Conservation (phyloP, 2,888 invertebrate species). For the Agriopis aurantiaria region DNA sequence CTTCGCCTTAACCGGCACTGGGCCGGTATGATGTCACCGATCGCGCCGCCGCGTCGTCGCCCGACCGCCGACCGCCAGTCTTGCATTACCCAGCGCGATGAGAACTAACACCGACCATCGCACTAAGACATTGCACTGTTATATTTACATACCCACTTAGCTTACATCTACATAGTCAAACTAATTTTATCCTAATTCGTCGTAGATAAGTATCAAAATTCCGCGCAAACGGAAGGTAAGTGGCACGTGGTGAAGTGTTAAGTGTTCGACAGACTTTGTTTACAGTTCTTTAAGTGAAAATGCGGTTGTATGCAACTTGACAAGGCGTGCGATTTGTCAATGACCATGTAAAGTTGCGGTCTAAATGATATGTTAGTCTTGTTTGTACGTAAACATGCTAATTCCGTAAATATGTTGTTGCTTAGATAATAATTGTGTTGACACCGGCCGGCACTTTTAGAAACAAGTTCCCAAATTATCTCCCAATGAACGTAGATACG, state of each 20-base stretch:
- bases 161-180: constrained; percentile 34
- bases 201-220: constrained; percentile 69
- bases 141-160: constrained; percentile 73
- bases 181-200: constrained; percentile 47
- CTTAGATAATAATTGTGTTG: background rate
- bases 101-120: constrained; percentile 63
- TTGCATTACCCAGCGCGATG: constrained; percentile 73
- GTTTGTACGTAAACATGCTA: background rate
- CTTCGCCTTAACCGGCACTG: constrained; percentile 60
- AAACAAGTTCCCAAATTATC: background rate
- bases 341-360: constrained; percentile 9
- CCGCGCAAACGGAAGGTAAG: constrained; percentile 84
- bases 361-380: background rate
- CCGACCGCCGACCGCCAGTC: constrained; percentile 55
- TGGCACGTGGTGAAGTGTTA: constrained; percentile 42
- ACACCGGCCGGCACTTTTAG: background rate
- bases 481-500: constrained; percentile 3
- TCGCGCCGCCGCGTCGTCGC: constrained; percentile 30
- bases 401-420: background rate
- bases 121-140: constrained; percentile 66
- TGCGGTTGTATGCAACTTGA: background rate
- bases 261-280: constrained; percentile 39
- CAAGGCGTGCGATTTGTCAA: constrained; percentile 3
- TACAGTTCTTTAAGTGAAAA: constrained; percentile 28
- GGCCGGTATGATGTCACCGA: constrained; percentile 65